Base-by-base conservation (phyloP, 2,888 invertebrate genomes). In the Augochlorella aurata region DNA sequence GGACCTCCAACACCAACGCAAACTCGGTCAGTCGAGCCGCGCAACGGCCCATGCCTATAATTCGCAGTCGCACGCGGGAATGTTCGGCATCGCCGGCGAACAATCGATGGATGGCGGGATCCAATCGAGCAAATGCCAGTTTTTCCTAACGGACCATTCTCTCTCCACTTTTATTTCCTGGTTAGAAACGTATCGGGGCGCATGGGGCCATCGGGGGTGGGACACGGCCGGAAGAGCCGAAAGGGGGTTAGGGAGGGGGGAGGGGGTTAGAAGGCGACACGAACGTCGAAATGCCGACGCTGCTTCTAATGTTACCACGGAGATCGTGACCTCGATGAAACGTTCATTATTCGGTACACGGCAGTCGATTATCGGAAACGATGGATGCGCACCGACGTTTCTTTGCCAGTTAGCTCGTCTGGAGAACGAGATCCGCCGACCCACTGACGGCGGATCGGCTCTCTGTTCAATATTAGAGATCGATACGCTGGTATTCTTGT, bases 1-100 rank as follows among this genome's bases (percentile, higher is more conserved):
- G 93, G 93, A 93, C 93, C 93, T 93, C 93, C 92, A 92, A 91
- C 91, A 89, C 88, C 87, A 90, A 91, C 91, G 90, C 90, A 91
- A 92, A 92, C 92, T 92, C 91, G 91, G 91, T 90, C 91, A 91
- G 87, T 90, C 88, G 85, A 88, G 87, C 71, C 85, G 85, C 83
- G 77, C 80, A 76, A 85, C 88, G 82, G 86, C 82, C 87, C 85
- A 83, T 84, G 89, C 82, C 82, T 85, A 82, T 85, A 87, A 88
- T 81, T 84, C 85, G 81, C 82, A 79, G 82, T 75, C 82, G 80
- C 81, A 87, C 83, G 78, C 87, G 83, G 80, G 79, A 76, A 87
- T 83, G 83, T 85, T 86, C 80, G 74, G 80, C 78, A 70, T 68
- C 78, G 86, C 74, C 83, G 77, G 66, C 45, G 52, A 52, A 65